phyloP scores from a whole-genome alignment of 2,797 vertebrate species.

The Ispidina picta region DNA sequence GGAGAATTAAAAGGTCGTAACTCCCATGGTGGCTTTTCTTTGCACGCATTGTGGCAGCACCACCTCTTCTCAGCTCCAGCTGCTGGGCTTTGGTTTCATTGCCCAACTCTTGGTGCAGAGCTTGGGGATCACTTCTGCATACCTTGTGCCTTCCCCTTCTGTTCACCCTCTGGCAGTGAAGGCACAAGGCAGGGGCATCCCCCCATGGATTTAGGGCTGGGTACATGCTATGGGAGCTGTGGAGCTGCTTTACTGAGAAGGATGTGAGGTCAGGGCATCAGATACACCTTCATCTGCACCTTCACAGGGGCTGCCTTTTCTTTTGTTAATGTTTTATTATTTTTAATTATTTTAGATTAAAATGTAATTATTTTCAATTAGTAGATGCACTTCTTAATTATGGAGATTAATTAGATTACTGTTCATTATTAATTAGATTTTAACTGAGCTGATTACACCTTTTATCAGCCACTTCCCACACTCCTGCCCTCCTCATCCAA shows the following conservation, averaged over 20 bases:
- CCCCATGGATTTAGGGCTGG: neutral
- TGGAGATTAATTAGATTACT: neutral
- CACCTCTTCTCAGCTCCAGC: neutral
- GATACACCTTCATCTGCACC: neutral
- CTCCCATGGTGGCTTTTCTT: neutral
- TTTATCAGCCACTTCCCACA: neutral
- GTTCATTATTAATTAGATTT: slow-evolving; percentile 55
- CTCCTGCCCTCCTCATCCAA: neutral
- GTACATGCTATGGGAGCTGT: rapidly evolving
- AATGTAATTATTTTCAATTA: slow-evolving; percentile 62
- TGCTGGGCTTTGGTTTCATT: neutral
- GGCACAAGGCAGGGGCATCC: neutral
- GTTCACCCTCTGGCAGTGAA: neutral
- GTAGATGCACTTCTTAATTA: slow-evolving; percentile 48
- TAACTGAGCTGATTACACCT: slow-evolving; percentile 3
- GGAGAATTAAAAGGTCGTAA: neutral
- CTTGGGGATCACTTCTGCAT: neutral
- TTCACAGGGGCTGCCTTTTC: slow-evolving; percentile 9
- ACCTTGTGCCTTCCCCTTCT: neutral
- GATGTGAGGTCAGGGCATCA: neutral
- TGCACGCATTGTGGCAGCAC: rapidly evolving
- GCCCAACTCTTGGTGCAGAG: neutral
- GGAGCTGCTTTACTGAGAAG: neutral
- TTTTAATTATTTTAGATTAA: slow-evolving; percentile 61
- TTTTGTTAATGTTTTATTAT: slow-evolving; percentile 35